Percentiles rank a stretch among this genome's conserved stretches.
Evolutionary conservation across 2,888 invertebrate genomes (phyloP).

Genomic region (Xylocampa areola): DNA sequence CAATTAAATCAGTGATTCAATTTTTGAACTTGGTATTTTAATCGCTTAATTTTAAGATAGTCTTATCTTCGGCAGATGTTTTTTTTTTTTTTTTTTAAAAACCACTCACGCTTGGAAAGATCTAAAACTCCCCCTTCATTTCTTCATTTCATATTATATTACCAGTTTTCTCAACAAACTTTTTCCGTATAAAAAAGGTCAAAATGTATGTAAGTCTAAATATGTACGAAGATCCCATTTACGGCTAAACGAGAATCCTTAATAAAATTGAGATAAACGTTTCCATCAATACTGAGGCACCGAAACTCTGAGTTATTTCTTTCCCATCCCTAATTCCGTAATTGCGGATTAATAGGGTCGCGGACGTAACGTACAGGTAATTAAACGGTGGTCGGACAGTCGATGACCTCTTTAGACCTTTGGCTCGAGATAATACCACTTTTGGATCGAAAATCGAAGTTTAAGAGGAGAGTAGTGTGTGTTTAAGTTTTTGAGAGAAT

Average conservation of each 20-base stretch:
- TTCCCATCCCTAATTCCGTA: slow-evolving; percentile 54
- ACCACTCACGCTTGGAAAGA: no score
- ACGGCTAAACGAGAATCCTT: slow-evolving; percentile 22
- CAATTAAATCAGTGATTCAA: not conserved
- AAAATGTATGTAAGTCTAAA: not conserved
- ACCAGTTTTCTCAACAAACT: not conserved
- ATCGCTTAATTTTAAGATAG: not conserved
- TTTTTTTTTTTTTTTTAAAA: no score
- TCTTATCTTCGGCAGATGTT: no score
- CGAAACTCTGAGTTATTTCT: slow-evolving; percentile 52
- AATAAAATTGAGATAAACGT: slow-evolving; percentile 60
- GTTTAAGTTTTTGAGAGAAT: no score
- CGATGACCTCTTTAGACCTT: slow-evolving; percentile 58
- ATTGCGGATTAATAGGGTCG: slow-evolving; percentile 66
- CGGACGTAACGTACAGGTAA: slow-evolving; percentile 60
- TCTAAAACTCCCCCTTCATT: no score
- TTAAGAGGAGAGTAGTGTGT: slow-evolving; percentile 19
- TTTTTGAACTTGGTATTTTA: not conserved
- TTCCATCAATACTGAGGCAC: slow-evolving; percentile 38
- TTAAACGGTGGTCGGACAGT: slow-evolving; percentile 58
- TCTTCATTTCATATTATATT: no score
- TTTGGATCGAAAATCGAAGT: slow-evolving; percentile 40
- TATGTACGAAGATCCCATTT: slow-evolving; percentile 18
- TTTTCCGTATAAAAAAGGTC: not conserved
- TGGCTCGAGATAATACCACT: slow-evolving; percentile 34